Percentiles rank a stretch among this genome's conserved stretches.
phyloP scores from a whole-genome alignment of 2,797 vertebrate genomes.

The Notoglanidium macrostoma region DNA sequence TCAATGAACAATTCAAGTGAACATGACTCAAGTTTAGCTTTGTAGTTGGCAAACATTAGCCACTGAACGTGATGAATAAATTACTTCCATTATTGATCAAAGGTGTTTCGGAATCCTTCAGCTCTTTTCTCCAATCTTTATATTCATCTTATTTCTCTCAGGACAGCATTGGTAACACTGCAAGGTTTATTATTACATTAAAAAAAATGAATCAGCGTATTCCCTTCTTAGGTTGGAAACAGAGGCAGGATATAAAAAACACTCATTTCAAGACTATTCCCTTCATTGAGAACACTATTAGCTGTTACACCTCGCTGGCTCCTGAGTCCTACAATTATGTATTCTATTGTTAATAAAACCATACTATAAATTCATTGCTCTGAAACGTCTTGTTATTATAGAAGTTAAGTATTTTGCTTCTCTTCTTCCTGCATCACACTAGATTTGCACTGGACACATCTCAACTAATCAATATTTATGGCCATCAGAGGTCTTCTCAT shows the following conservation, averaged over 20 bases:
- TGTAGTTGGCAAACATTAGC: not conserved
- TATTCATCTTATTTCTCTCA: not conserved
- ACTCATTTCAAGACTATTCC: not conserved
- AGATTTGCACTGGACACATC: not conserved
- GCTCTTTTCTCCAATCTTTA: not conserved
- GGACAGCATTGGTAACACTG: not conserved
- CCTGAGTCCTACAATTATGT: not conserved
- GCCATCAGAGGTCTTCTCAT: conserved; percentile 3
- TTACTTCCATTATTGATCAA: not conserved
- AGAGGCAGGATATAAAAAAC: not conserved
- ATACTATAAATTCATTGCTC: not conserved
- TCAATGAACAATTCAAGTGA: not conserved
- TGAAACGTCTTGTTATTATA: not conserved
- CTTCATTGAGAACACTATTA: not conserved
- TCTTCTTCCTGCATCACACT: conserved; percentile 13
- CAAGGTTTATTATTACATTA: not conserved
- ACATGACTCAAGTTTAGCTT: not conserved
- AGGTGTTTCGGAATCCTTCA: not conserved
- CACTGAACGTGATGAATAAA: not conserved
- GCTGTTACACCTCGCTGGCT: not conserved
- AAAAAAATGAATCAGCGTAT: not conserved
- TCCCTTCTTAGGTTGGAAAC: not conserved
- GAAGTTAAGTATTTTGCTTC: not conserved
- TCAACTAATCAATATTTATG: conserved; percentile 11
- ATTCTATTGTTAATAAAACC: conserved; percentile 1